phyloP scores from a whole-genome alignment of 37 sponge, comb jelly and placozoan genomes.

The Oscarella lobularis region DNA sequence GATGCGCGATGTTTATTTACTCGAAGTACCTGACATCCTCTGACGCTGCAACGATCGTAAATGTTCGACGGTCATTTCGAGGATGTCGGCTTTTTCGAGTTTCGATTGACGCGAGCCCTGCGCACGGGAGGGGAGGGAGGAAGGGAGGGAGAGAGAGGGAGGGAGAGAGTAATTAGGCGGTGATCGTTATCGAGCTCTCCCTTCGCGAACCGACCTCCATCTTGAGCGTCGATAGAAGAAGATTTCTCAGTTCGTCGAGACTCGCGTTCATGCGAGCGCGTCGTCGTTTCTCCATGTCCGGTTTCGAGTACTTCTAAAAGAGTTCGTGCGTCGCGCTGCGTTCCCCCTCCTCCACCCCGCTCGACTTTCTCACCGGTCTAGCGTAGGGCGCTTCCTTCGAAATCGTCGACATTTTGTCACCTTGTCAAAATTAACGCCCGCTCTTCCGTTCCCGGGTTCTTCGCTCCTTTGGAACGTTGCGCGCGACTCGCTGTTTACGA shows the following conservation, averaged over 20 bases:
- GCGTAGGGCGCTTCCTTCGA: too few species aligned
- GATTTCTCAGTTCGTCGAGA: slow-evolving; percentile 4
- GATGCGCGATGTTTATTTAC: not conserved
- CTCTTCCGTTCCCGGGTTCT: too few species aligned
- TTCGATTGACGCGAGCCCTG: slow-evolving; percentile 28
- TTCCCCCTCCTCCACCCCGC: too few species aligned
- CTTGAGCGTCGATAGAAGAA: not conserved
- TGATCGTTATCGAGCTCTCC: not conserved
- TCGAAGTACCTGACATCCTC: not conserved
- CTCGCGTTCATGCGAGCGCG: slow-evolving; percentile 4
- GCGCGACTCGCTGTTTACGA: not conserved
- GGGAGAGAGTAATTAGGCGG: too few species aligned
- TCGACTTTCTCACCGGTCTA: too few species aligned
- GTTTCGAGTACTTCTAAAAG: slow-evolving; percentile 3
- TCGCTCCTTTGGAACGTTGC: not conserved
- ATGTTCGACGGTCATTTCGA: slow-evolving; percentile 88
- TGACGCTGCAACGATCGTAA: slow-evolving; percentile 53
- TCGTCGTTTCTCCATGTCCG: slow-evolving; percentile 6
- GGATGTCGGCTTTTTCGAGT: slow-evolving; percentile 83
- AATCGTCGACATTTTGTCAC: too few species aligned
- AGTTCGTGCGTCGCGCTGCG: too few species aligned
- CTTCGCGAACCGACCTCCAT: not conserved
- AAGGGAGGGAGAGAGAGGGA: not conserved
- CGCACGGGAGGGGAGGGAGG: not conserved
- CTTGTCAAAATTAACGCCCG: too few species aligned